phyloP scores from a whole-genome alignment of 2,888 invertebrate species.

The Trissolcus japonicus region DNA sequence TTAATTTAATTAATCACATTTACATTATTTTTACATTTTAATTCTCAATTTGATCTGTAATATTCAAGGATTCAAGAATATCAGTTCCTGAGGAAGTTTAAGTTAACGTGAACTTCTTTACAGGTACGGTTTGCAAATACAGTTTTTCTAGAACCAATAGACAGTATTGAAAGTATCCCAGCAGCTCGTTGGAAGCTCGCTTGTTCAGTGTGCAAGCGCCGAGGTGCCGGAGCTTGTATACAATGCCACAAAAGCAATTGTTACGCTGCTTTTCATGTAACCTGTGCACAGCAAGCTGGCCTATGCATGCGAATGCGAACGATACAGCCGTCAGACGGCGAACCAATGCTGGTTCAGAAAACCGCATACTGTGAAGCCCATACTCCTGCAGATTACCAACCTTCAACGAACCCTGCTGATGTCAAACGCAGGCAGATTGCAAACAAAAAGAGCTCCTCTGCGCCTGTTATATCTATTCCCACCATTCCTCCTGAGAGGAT shows the following conservation, averaged over 20 bases:
- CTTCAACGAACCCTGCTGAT: constrained; percentile 73
- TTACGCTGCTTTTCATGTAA: constrained; percentile 98
- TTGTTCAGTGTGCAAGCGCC: constrained; percentile 97
- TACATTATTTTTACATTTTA: not conserved
- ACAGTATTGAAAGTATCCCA: constrained; percentile 97
- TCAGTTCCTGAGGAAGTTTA: too few species aligned
- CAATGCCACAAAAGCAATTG: constrained; percentile 98
- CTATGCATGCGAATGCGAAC: constrained; percentile 98
- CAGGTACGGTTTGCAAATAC: constrained; percentile 96
- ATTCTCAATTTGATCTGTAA: not conserved
- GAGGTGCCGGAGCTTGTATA: constrained; percentile 96
- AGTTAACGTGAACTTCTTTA: constrained; percentile 5
- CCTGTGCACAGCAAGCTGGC: constrained; percentile 97
- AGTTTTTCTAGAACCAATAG: constrained; percentile 98
- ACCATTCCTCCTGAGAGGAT: constrained; percentile 93
- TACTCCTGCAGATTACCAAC: constrained; percentile 82
- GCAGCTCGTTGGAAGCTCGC: constrained; percentile 96
- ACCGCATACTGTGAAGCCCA: constrained; percentile 98
- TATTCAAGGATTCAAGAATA: too few species aligned
- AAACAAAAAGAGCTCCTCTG: constrained; percentile 89
- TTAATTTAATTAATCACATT: not conserved
- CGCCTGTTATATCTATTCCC: constrained; percentile 94
- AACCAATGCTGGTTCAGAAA: constrained; percentile 92
- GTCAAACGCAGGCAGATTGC: constrained; percentile 76
- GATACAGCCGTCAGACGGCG: constrained; percentile 82